These are phyloP conservation scores for Strix aluco DNA, from an alignment of 2,113 vertebrate species.

Conservation along the genomic window DNA sequence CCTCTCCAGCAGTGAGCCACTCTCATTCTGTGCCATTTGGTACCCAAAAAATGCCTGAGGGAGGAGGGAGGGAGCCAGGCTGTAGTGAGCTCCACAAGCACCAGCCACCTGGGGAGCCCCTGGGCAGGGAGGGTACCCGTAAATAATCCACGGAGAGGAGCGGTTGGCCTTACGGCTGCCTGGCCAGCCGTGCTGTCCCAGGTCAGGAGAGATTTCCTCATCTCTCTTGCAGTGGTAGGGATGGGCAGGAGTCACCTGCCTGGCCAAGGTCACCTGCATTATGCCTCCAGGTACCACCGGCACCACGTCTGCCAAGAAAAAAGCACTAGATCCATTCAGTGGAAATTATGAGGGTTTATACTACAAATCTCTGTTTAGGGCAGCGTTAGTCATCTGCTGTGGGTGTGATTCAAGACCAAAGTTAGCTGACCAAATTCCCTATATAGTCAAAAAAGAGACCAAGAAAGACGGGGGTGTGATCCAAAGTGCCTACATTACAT, in stretches of 20 bases:
- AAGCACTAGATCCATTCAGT: neutral
- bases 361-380: slow-evolving; percentile 14
- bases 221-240: neutral
- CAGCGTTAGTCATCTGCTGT: slow-evolving; percentile 49
- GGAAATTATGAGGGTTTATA: slow-evolving; percentile 4
- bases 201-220: neutral
- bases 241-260: neutral
- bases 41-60: neutral
- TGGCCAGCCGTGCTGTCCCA: neutral
- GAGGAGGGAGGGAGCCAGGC: neutral
- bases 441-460: slow-evolving; percentile 50
- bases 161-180: neutral
- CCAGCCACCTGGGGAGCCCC: neutral
- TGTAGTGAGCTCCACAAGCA: neutral
- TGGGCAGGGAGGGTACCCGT: neutral
- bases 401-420: slow-evolving; percentile 51
- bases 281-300: neutral
- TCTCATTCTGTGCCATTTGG: neutral
- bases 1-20: neutral
- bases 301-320: neutral
- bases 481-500: neutral
- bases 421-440: slow-evolving; percentile 60
- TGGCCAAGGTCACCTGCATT: neutral
- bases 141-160: neutral
- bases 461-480: neutral